Base-by-base conservation (phyloP, 64 coral and sea anemone species). In the Pocillopora verrucosa region DNA sequence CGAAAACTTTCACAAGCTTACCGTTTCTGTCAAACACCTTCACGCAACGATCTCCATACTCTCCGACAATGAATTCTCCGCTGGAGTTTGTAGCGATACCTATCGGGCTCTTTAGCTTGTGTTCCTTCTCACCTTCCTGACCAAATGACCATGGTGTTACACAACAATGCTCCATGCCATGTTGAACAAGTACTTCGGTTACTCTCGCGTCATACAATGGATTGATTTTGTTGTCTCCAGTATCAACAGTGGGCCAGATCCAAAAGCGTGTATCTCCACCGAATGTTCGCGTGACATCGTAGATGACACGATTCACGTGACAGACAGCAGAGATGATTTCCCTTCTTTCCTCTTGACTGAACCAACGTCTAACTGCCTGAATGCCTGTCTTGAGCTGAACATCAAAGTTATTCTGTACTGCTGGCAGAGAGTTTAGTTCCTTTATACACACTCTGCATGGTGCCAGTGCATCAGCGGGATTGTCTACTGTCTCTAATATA, bases 11-110 rank as follows among this genome's bases (percentile, higher is more conserved):
- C 0, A 83, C 17, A 69, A 89, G 89, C 34, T 93, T 67, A 4
- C 92, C 92, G 25, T 22, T 83, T n/a, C 24, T 56, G 34, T 83
- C 60, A 56, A 91, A 76, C 34, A 84, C 58, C 80, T 84, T 91
- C 11, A 91, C 56, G 7, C 17, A 20, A 76, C 56, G 7, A 1
- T 11, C 16, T 20, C 15, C 0, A 10, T 58, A 22, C 20, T 15
- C 12, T 34, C 22, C 77, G 13, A 91, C 59, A 76, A 91, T 82
- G 35, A 90, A 82, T 61, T 90, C 67, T 60, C 57, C 65, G 2
- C 15, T 5, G 5, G 63, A 56, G 77, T 80, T 90, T 45, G 89
- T 76, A 74, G 89, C 70, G 30, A 91, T 91, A 34, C 64, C 60
- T 2, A 2, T 1, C 37, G 59, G 80, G 11, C 30, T 0, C 14